These are phyloP conservation scores for Ammodytes marinus DNA, from an alignment of 2,113 vertebrate species.

Conservation along the genomic window DNA sequence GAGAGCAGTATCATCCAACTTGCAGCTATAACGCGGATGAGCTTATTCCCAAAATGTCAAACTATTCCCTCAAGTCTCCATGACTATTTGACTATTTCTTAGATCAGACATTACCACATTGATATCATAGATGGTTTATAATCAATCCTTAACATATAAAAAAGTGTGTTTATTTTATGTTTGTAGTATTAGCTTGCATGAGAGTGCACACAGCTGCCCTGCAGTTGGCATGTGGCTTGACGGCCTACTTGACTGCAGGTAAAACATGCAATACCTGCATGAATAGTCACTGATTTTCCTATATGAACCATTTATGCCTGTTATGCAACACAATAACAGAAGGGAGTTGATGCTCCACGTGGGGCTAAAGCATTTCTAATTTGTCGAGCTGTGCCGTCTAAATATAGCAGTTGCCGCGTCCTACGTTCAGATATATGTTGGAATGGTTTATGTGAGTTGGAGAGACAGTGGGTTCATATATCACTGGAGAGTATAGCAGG, in stretches of 20 bases:
- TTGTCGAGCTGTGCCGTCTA: background rate
- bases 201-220: background rate
- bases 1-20: background rate
- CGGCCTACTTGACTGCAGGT: background rate
- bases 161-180: background rate
- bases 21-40: background rate
- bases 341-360: conserved; percentile 15
- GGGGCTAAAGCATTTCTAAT: conserved; percentile 12
- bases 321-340: conserved; percentile 32
- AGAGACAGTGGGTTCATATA: background rate
- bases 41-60: background rate
- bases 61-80: background rate
- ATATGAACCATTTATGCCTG: conserved; percentile 15
- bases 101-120: background rate
- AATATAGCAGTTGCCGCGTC: conserved; percentile 14
- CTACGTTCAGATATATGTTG: conserved; percentile 13
- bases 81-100: too few relatives aligned
- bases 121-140: background rate
- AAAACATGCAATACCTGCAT: conserved; percentile 7
- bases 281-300: background rate
- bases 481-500: conserved; percentile 11
- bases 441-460: conserved; percentile 16
- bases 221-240: conserved; percentile 5
- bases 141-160: background rate
- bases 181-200: too few relatives aligned